Evolutionary conservation across 2,113 vertebrate species (phyloP).

Genomic region (Indri indri): DNA sequence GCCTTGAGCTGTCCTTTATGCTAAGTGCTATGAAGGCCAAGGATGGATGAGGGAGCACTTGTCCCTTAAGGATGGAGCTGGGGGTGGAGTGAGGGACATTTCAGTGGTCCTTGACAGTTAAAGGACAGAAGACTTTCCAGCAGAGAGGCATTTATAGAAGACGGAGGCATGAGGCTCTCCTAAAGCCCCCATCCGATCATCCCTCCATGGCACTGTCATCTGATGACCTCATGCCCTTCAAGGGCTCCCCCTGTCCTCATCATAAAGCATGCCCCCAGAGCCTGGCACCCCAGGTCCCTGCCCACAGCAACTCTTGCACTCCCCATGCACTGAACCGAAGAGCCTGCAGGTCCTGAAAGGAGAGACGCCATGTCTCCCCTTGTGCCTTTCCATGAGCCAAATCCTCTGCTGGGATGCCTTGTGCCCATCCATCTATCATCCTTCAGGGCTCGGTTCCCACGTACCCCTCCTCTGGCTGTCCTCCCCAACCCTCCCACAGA

Average conservation of each 20-base stretch:
- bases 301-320: background rate
- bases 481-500: background rate
- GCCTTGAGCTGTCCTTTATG: background rate
- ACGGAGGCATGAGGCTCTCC: background rate
- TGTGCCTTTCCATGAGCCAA: background rate
- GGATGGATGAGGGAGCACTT: background rate
- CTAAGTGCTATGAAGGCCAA: background rate
- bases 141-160: background rate
- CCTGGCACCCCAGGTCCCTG: background rate
- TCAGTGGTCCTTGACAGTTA: background rate
- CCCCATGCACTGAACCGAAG: background rate
- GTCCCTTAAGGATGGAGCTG: background rate
- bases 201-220: background rate
- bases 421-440: background rate
- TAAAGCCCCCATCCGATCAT: background rate
- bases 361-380: background rate
- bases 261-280: background rate
- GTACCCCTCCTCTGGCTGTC: background rate
- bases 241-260: background rate
- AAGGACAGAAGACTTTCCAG: background rate
- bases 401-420: background rate
- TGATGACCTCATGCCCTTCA: background rate
- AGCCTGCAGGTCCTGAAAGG: background rate
- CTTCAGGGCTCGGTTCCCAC: background rate
- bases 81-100: background rate